Base-by-base conservation (phyloP, 1,140 invertebrate genomes). In the Arion vulgaris region DNA sequence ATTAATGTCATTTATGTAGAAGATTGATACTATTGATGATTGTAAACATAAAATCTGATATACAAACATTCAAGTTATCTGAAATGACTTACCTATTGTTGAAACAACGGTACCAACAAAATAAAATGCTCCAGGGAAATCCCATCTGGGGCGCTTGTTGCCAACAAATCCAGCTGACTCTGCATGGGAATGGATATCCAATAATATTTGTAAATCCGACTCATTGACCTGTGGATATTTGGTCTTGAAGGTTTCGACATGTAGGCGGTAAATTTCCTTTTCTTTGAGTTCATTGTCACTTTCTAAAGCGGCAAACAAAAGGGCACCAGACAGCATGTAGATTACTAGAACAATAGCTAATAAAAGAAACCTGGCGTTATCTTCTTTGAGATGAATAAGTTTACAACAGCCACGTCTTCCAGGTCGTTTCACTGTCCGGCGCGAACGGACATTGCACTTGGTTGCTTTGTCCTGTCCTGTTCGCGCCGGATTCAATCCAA, bases 101-200 rank as follows among this genome's bases (percentile, higher is more conserved):
- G 95, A 95, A 13, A 95, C 94, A 78, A 95, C 95, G 13, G 95
- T 95, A 75, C 94, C 94, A 34, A 95, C 94, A 85, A 95, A 95
- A 87, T 95, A 94, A 90, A 95, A 95, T 79, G 95, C 94, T 82
- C 95, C 95, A 0, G 94, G 89, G 87, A 94, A 95, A 90, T 95
- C 95, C 95, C 95, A 95, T 79, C 94, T 90, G 4, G 93, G 87
- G 82, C 94, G 89, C 82, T 94, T 94, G 81, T 94, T 92, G 66
- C 94, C 93, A 0, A 91, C 85, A 82, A 94, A 91, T 0, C 94
- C 94, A 13, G 93, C 92, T 1, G 93, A 89, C 0, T 94, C 93
- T 32, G 94, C 94, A 80, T 94, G 94, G 13, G 94, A 94, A 85
- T 95, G 94, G 0, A 93, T 92, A 84, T 93, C 93, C 2, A 95